phyloP scores from a whole-genome alignment of 2,888 invertebrate genomes.

The Agrotis puta region DNA sequence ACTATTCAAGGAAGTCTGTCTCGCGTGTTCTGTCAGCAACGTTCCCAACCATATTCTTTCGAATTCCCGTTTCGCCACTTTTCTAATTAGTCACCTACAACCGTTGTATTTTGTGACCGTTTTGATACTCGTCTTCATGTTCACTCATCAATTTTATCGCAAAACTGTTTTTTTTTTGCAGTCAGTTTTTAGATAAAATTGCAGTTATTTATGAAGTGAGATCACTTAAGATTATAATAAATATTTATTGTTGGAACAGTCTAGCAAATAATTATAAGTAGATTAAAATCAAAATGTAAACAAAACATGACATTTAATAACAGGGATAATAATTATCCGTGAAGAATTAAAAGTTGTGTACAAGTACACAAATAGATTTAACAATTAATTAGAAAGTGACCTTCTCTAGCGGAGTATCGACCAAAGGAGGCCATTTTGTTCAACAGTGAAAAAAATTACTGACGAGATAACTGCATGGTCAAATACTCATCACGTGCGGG shows the following conservation, averaged over 20 bases:
- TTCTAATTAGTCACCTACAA: no score
- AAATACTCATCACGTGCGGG: not conserved
- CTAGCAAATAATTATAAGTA: slow-evolving; percentile 57
- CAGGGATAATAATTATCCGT: slow-evolving; percentile 18
- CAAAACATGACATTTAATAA: slow-evolving; percentile 39
- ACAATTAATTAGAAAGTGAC: no score
- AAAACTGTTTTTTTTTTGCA: no score
- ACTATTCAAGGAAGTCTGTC: no score
- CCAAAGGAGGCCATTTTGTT: no score
- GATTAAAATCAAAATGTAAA: slow-evolving; percentile 48
- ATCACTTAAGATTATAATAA: not conserved
- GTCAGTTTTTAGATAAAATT: slow-evolving; percentile 11
- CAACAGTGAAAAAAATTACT: no score
- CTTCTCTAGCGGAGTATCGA: no score
- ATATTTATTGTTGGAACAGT: slow-evolving; percentile 14
- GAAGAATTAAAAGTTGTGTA: not conserved
- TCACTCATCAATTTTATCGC: not conserved
- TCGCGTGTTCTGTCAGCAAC: no score
- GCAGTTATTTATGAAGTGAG: slow-evolving; percentile 3
- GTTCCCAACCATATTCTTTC: no score
- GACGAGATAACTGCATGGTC: slow-evolving; percentile 6
- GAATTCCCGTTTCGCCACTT: no score
- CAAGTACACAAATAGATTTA: no score
- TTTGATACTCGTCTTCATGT: not conserved
- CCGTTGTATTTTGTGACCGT: not conserved